Evolutionary conservation across 2,888 invertebrate genomes (phyloP).

Genomic region (Glaucopsyche alexis): DNA sequence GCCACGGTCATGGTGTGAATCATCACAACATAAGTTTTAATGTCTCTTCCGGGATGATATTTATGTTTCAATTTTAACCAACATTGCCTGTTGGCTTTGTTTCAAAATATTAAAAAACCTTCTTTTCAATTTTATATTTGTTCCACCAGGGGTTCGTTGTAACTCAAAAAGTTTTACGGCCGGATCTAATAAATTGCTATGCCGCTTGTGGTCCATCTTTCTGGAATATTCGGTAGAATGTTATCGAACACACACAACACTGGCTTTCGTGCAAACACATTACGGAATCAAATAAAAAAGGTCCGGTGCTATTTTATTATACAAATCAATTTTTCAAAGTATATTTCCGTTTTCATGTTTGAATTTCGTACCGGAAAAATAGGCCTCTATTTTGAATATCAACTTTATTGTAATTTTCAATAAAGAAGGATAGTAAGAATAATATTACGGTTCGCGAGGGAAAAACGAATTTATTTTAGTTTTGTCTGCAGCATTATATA

Average conservation of each 20-base stretch:
- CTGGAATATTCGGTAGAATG: slow-evolving; percentile 18
- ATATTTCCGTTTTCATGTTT: background rate
- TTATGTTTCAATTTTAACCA: background rate
- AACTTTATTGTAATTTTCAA: background rate
- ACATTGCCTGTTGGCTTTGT: slow-evolving; percentile 14
- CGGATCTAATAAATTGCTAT: slow-evolving; percentile 17
- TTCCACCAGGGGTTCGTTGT: background rate
- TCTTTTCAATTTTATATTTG: slow-evolving; percentile 3
- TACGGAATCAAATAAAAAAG: slow-evolving; percentile 26
- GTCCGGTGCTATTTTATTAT: slow-evolving; percentile 20
- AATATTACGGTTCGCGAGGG: background rate
- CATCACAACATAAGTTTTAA: background rate
- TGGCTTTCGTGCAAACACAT: slow-evolving; percentile 6
- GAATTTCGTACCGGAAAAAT: background rate
- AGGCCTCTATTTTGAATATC: background rate
- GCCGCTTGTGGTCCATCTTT: slow-evolving; percentile 19
- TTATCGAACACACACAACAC: slow-evolving; percentile 22
- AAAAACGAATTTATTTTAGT: background rate
- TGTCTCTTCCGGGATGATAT: background rate
- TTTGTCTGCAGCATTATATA: background rate
- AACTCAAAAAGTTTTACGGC: slow-evolving; percentile 13
- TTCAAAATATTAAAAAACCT: background rate
- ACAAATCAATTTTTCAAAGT: slow-evolving; percentile 12
- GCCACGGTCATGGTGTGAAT: background rate
- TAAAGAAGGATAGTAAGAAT: background rate